Conservation (phyloP, 2,888 invertebrate species). For the Pegoplata infirma region DNA sequence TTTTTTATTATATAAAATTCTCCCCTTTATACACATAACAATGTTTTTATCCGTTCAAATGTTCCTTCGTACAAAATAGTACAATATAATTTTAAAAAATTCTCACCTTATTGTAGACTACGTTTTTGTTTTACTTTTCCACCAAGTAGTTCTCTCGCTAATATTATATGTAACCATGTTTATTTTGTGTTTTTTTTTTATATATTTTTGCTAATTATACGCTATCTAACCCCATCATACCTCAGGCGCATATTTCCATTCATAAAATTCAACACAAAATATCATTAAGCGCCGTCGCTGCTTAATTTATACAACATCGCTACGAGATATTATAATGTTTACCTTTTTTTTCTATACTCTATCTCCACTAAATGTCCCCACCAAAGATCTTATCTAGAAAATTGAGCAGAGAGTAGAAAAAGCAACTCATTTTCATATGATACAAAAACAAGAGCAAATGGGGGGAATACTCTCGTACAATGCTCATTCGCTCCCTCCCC, state of each 20-base stretch:
- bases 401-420: slow-evolving; percentile 35
- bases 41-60: slow-evolving; percentile 1
- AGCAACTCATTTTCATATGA: slow-evolving; percentile 36
- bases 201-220: slow-evolving; percentile 57
- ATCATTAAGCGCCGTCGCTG: slow-evolving; percentile 58
- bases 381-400: slow-evolving; percentile 54
- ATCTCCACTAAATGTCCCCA: slow-evolving; percentile 14
- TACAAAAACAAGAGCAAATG: slow-evolving; percentile 13
- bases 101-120: slow-evolving; percentile 50
- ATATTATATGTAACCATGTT: slow-evolving; percentile 37
- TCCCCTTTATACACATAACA: not conserved
- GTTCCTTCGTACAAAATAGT: slow-evolving; percentile 4
- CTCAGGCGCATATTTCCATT: slow-evolving; percentile 60
- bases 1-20: too few species aligned
- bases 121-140: slow-evolving; percentile 11
- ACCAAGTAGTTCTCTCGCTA: slow-evolving; percentile 27
- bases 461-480: slow-evolving; percentile 23
- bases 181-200: slow-evolving; percentile 36
- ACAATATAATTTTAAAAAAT: slow-evolving; percentile 32
- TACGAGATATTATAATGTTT: slow-evolving; percentile 57
- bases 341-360: slow-evolving; percentile 45
- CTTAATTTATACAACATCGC: slow-evolving; percentile 14
- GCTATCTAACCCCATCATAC: slow-evolving; percentile 62
- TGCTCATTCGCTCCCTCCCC: slow-evolving; percentile 38
- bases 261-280: slow-evolving; percentile 62